Base-by-base conservation (phyloP, 2,113 vertebrate species). In the Amia ocellicauda region DNA sequence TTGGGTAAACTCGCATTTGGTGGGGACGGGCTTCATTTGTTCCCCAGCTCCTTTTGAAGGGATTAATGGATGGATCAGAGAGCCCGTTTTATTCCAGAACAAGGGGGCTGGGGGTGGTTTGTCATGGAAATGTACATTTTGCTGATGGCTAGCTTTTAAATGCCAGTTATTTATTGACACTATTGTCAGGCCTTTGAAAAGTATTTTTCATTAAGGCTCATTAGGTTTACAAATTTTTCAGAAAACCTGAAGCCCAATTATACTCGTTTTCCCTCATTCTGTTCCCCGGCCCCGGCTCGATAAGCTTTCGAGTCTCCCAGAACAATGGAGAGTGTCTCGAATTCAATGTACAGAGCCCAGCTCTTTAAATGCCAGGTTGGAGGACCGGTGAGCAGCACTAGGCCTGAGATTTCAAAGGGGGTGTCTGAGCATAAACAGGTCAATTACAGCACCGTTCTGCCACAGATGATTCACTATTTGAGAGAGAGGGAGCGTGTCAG, bases 401-500 rank as follows among this genome's bases (percentile, higher is more conserved):
- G 54, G 3, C 5, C 14, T 8, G 29, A 16, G 28, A 7, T 55
- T 23, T 36, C 5, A 11, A 36, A 36, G 31, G 31, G 31, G 11
- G 5, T 7, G 31, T 11, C 5, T 36, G 31, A 11, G 31, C 31
- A 7, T 36, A 36, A 36, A 36, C 31, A 36, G 31, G 31, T 36
- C 31, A 36, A 36, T 5, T 11, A 36, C 31, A 7, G 31, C 5
- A 36, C 5, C 5, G 31, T 36, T 7, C 31, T 36, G 31, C 69
- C 67, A 77, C 49, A 23, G 59, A 74, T 83, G 82, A 84, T 67
- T 84, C 79, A 83, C 51, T 7, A 11, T 36, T 36, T 36, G 31
- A 36, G 31, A 36, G 11, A n/a, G n/a, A n/a, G 5, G 31, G 31
- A 11, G 5, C 11, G 31, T 36, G 31, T 7, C 5, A 36, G 31